Conservation (phyloP, 2,888 invertebrate species). For the Ephialtes manifestator region DNA sequence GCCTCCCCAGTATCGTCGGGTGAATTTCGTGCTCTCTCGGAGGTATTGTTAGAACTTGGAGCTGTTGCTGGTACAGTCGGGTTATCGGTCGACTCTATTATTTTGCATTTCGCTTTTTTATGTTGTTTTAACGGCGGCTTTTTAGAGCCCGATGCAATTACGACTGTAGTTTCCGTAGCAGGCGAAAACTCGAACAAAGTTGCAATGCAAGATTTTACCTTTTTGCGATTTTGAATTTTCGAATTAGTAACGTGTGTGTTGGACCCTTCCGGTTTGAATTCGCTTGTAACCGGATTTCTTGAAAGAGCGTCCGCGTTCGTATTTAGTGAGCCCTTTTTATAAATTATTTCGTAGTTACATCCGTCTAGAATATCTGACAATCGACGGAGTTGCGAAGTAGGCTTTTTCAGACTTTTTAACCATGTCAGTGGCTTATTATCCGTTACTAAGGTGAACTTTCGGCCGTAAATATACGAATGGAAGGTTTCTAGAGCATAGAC, state of each 20-base stretch:
- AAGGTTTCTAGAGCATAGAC: conserved; percentile 77
- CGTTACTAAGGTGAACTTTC: conserved; percentile 75
- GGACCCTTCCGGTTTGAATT: too few relatives aligned
- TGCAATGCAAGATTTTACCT: too few relatives aligned
- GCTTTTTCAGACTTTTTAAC: conserved; percentile 74
- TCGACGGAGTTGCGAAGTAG: conserved; percentile 72
- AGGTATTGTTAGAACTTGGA: too few relatives aligned
- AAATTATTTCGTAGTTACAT: conserved; percentile 44
- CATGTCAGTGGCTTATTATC: conserved; percentile 76
- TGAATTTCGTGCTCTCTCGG: too few relatives aligned
- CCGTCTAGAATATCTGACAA: conserved; percentile 77
- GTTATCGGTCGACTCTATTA: too few relatives aligned
- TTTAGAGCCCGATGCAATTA: not conserved
- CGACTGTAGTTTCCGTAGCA: not conserved
- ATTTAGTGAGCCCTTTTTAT: not conserved
- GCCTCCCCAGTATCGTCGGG: not conserved
- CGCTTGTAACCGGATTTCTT: not conserved
- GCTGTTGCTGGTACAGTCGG: too few relatives aligned
- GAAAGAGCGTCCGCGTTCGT: not conserved
- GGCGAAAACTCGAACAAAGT: too few relatives aligned
- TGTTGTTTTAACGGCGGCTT: too few relatives aligned
- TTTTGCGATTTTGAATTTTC: too few relatives aligned
- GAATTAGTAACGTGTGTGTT: too few relatives aligned
- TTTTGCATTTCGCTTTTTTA: too few relatives aligned
- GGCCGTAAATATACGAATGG: conserved; percentile 78